Evolutionary conservation across 92 coral and sea anemone genomes (phyloP).

Genomic region (Scolanthus callimorphus): DNA sequence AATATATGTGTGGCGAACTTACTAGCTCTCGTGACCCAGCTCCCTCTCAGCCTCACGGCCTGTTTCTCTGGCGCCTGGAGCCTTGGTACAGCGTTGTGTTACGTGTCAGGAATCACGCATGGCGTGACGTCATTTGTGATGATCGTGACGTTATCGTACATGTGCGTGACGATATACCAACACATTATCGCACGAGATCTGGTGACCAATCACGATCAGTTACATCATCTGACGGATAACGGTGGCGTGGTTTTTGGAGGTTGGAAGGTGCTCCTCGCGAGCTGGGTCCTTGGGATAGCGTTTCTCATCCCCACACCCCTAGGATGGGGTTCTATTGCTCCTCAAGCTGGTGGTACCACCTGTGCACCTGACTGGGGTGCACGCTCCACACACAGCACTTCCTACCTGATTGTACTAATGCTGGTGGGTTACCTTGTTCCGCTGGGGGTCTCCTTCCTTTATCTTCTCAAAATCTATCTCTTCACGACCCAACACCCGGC

Average conservation of each 20-base stretch:
- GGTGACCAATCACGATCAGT: neutral
- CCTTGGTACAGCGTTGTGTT: constrained; percentile 29
- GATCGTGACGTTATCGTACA: constrained; percentile 47
- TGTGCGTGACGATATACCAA: constrained; percentile 45
- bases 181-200: constrained; percentile 16
- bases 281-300: constrained; percentile 40
- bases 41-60: constrained; percentile 55
- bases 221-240: neutral
- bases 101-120: constrained; percentile 47
- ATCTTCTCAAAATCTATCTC: constrained; percentile 31
- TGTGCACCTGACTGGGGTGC: constrained; percentile 73
- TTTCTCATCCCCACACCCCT: constrained; percentile 47
- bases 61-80: constrained; percentile 29
- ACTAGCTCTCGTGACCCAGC: constrained; percentile 30
- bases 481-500: constrained; percentile 1
- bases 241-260: neutral
- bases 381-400: constrained; percentile 8
- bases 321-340: constrained; percentile 63
- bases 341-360: constrained; percentile 36
- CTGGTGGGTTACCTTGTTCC: constrained; percentile 56
- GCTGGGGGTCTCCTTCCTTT: constrained; percentile 34
- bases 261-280: constrained; percentile 17
- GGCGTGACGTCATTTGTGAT: constrained; percentile 48
- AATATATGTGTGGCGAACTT: constrained; percentile 63
- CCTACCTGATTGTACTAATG: constrained; percentile 35